Evolutionary conservation across 1,140 invertebrate genomes (phyloP), one percentile per base, ranked within the genome.

Genomic region (Drosophila micromelanica): DNA sequence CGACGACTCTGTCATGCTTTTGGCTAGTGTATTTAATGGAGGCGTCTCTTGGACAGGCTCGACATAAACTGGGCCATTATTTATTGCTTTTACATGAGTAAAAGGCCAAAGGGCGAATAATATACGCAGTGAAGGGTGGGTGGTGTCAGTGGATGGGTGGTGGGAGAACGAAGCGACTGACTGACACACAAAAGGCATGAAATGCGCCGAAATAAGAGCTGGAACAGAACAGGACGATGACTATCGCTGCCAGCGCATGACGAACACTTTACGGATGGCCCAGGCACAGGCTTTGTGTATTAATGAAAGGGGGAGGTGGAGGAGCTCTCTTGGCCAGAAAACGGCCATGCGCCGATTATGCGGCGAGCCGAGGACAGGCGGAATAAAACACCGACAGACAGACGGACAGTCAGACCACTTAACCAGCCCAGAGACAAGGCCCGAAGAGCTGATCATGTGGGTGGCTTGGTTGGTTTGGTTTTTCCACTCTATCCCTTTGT

Each of bases 11-110:
- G 37, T 54, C 48, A 32, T 42, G 46, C 6, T 13, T 52, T 37
- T 38, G 13, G 46, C 51, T 30, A 38, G 40, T 55, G 43, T 42
- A 43, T 57, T 56, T 54, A 54, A 69, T 61, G 65, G 48, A 35
- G 56, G 38, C 55, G 55, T 59, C 55, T 49, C 45, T 35, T 35
- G 35, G 64, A 55, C 62, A 38, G 23, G 30, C 15, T 32, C 48
- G 43, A 54, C 69, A 60, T 70, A 76, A 85, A 85, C 77, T 86
- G 80, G 59, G 68, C 68, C 81, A 85, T 85, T 86, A 85, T 85
- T 85, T 85, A 85, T 85, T 80, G 77, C 81, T 54, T 86, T 86
- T 77, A 80, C 81, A 85, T 70, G 81, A 85, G 80, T 51, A 54
- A 69, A 72, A 76, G 80, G 81, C 73, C 73, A 59, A 60, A 76